A percentile compares a stretch with the other conserved stretches of the same genome.
phyloP scores from a whole-genome alignment of 2,888 invertebrate genomes.

The Endomychus coccineus region DNA sequence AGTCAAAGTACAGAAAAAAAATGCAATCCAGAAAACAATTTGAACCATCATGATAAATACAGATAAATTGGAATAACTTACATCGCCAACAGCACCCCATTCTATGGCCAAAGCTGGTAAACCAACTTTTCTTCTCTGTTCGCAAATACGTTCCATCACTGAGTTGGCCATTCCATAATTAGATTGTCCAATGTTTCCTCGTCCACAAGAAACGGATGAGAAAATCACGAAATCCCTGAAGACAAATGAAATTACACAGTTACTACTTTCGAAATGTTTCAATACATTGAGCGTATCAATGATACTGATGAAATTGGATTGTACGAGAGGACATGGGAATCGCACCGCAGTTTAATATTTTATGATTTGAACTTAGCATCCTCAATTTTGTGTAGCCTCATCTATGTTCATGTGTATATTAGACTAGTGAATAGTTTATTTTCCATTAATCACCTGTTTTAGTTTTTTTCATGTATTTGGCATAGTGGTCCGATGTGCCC shows the following conservation, averaged over 20 bases:
- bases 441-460: neutral
- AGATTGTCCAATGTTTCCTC: conserved; percentile 86
- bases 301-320: no score
- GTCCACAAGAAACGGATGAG: conserved; percentile 85
- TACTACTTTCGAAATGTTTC: neutral
- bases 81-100: conserved; percentile 91
- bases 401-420: no score
- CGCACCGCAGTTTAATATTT: no score
- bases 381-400: no score
- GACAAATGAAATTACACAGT: conserved; percentile 1
- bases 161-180: conserved; percentile 90
- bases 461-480: neutral
- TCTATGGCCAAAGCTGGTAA: conserved; percentile 78
- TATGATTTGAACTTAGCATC: no score
- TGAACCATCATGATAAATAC: no score
- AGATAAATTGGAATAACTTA: conserved; percentile 37
- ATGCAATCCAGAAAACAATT: no score
- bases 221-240: conserved; percentile 76
- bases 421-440: conserved; percentile 1
- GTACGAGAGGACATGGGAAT: no score
- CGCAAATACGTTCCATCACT: conserved; percentile 82
- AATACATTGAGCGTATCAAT: no score
- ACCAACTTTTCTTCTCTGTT: conserved; percentile 59
- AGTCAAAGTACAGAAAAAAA: no score
- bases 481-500: neutral